Evolutionary conservation across 1,140 invertebrate genomes (phyloP), one percentile per base, ranked within the genome.

Genomic region (Macrostomum lignano): DNA sequence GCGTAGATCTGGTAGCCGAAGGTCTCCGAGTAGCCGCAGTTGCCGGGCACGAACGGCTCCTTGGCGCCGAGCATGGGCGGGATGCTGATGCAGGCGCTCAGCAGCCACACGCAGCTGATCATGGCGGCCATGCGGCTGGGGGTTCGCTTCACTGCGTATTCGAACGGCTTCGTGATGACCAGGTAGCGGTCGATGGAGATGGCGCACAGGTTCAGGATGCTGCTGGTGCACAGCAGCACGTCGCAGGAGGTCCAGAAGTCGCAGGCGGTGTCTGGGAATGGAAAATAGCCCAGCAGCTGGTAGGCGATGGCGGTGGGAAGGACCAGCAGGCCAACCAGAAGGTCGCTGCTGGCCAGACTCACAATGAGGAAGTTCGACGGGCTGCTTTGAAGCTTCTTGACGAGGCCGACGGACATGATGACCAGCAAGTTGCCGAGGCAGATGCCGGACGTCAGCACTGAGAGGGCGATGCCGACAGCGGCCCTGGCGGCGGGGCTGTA

Each of bases 311-410:
- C 44, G 36, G 60, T 60, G 3, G 58, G 58, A 35, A 61, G 40
- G 24, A 61, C 52, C 15, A 51, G 33, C 29, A 53, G 42, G 20
- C 55, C 58, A 5, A 59, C 37, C 15, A 58, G 35, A 25, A 60
- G 42, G 38, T 60, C 57, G 10, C 49, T 44, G 17, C 53, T 31
- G 17, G 81, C 82, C 39, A 91, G 62, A 17, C 76, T 84, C 21
- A 82, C 69, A 45, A 93, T 88, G 58, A 88, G 86, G 46, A 81
- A 67, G 55, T 91, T 91, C n/a, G n/a, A n/a, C n/a, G n/a, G n/a
- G n/a, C n/a, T n/a, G n/a, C n/a, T 52, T 31, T 57, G 58, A 11
- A 65, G 44, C 28, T 57, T 49, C 28, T 51, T 49, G 5, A 64
- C 61, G 10, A 64, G 44, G 17, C 43, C 45, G 15, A 65, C 58